phyloP scores from a whole-genome alignment of 1,140 invertebrate species.

The Euwallacea fornicatus region DNA sequence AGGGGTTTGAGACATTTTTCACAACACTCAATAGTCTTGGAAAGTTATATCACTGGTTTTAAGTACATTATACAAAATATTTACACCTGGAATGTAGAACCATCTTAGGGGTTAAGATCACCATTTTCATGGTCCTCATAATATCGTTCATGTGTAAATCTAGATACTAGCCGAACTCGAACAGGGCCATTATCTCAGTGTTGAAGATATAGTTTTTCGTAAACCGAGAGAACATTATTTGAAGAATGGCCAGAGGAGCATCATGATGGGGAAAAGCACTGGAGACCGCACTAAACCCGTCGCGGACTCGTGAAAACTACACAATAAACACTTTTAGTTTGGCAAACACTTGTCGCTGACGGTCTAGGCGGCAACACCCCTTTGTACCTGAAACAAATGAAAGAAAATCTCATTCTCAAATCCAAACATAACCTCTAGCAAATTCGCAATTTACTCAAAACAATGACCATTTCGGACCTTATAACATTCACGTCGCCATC shows the following conservation, averaged over 20 bases:
- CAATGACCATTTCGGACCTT: slow-evolving; percentile 24
- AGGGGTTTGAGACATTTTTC: slow-evolving; percentile 52
- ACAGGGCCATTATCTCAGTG: slow-evolving; percentile 52
- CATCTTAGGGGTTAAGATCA: slow-evolving; percentile 21
- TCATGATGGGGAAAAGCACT: slow-evolving; percentile 9
- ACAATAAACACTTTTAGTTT: background rate
- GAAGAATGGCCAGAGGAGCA: slow-evolving; percentile 31
- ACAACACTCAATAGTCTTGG: slow-evolving; percentile 38
- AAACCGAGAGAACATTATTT: slow-evolving; percentile 40
- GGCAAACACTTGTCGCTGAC: no score
- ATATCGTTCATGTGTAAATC: no score
- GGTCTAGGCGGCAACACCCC: background rate
- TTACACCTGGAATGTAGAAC: slow-evolving; percentile 41
- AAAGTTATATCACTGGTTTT: slow-evolving; percentile 38
- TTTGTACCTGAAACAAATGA: slow-evolving; percentile 45
- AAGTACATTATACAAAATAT: slow-evolving; percentile 39
- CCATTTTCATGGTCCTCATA: slow-evolving; percentile 24
- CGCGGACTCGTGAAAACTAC: slow-evolving; percentile 1
- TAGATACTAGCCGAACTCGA: slow-evolving; percentile 51
- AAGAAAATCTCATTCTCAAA: slow-evolving; percentile 39
- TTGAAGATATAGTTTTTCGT: slow-evolving; percentile 31
- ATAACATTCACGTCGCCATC: slow-evolving; percentile 20
- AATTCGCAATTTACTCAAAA: slow-evolving; percentile 26
- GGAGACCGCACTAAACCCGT: slow-evolving; percentile 4
- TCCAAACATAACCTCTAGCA: slow-evolving; percentile 49